Evolutionary conservation across 1,140 invertebrate genomes (phyloP).

Genomic region (Cardiocondyla obscurior): DNA sequence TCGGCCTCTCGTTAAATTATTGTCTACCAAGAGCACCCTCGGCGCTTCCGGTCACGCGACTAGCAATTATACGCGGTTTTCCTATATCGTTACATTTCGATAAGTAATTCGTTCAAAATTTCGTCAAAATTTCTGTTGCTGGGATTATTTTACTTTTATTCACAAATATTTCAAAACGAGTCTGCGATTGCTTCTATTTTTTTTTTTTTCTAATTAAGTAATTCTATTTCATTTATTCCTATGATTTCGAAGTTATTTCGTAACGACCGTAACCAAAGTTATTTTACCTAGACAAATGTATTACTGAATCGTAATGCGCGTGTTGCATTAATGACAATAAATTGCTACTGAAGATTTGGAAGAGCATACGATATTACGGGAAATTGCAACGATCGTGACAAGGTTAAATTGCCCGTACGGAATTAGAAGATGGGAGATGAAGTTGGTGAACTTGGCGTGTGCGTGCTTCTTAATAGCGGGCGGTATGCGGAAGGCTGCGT

Average conservation of each 20-base stretch:
- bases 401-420: constrained; percentile 32
- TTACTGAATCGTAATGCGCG: neutral
- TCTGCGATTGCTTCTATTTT: no score
- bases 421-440: constrained; percentile 47
- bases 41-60: neutral
- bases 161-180: neutral
- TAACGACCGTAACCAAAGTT: neutral
- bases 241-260: neutral
- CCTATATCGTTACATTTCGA: neutral
- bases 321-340: neutral
- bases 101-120: neutral
- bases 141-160: neutral
- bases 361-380: neutral
- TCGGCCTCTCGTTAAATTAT: constrained; percentile 72
- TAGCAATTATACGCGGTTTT: neutral
- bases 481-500: constrained; percentile 57
- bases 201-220: no score
- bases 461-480: constrained; percentile 44
- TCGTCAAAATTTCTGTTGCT: neutral
- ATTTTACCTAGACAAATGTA: neutral
- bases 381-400: constrained; percentile 16
- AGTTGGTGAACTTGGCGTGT: constrained; percentile 41
- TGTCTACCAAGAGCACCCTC: constrained; percentile 15
- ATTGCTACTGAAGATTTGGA: neutral
- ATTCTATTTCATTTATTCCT: neutral